Base-by-base conservation (phyloP, 2,113 vertebrate genomes). In the Eretmochelys imbricata region DNA sequence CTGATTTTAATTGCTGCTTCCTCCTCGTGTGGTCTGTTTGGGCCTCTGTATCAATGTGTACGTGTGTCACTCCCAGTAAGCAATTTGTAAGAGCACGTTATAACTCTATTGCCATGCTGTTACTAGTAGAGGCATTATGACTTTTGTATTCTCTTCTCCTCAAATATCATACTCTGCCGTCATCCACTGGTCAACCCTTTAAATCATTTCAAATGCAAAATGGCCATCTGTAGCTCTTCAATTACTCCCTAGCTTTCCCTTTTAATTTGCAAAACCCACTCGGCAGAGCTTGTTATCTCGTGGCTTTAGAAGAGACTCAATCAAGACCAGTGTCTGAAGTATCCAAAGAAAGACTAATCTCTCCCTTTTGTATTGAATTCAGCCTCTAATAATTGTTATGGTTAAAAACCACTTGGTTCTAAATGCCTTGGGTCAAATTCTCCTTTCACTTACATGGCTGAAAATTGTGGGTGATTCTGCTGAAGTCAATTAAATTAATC, bases 321-420 rank as follows among this genome's bases (percentile, higher is more conserved):
- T 69, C 19, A 31, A 91, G 27, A 69, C 49, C 35, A 51, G n/a
- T 87, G 57, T 49, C 89, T 95, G 82, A 91, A 90, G 51, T 54
- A 91, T 72, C 35, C 59, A 87, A 86, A 35, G 59, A 90, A 96
- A 96, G 96, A 97, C 91, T 84, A 93, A 57, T 95, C 94, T 85
- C 95, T 97, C 90, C 27, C 46, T 38, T 85, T 3, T 82, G 57
- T 93, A 94, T 96, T 92, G 82, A 85, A 93, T 94, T 96, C 93
- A 94, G 49, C 55, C 46, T 6, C 48, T 80, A 94, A 85, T 80
- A 91, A 76, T 78, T 86, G 79, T 78, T 59, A 92, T 78, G 69
- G 51, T 54, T 94, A 84, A 92, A 92, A 88, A 51, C 84, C 55
- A 91, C 84, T 89, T 75, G 72, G 91, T 24, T 93, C 88, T 88